Percentiles rank a stretch among this genome's conserved stretches.
These are phyloP conservation scores for Lutraria lutraria DNA, from an alignment of 2,888 invertebrate species.

Conservation along the genomic window DNA sequence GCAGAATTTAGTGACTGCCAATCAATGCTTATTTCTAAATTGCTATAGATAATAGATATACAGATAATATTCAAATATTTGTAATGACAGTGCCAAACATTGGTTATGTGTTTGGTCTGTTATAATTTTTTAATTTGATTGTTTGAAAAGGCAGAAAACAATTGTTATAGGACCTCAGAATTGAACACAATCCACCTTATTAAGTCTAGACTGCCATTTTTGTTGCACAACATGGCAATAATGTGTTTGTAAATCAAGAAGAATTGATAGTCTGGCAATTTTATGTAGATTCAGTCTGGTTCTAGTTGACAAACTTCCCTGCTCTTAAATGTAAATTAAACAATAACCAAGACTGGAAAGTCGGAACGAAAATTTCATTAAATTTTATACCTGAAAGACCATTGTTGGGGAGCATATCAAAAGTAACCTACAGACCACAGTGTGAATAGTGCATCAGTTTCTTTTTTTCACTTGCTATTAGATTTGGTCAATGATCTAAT, in stretches of 20 bases:
- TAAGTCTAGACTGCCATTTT: not conserved
- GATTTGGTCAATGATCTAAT: too few species aligned
- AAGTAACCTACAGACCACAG: too few species aligned
- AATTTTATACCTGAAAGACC: too few species aligned
- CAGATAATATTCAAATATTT: not conserved
- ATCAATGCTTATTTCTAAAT: not conserved
- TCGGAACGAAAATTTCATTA: not conserved
- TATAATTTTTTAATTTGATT: not conserved
- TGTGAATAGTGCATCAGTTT: too few species aligned
- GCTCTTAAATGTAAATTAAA: not conserved
- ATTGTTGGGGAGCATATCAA: too few species aligned
- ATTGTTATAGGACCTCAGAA: not conserved
- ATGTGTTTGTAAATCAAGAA: not conserved
- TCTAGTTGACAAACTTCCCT: not conserved
- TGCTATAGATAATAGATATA: too few species aligned
- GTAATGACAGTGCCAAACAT: constrained; percentile 9
- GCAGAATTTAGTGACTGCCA: not conserved
- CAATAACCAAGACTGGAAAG: not conserved
- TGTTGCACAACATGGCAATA: not conserved
- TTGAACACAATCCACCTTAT: not conserved
- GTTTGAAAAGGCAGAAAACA: constrained; percentile 11
- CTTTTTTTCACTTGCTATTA: too few species aligned
- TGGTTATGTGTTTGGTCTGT: not conserved
- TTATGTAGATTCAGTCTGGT: not conserved
- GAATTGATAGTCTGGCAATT: not conserved